Base-by-base conservation (phyloP, 1,140 invertebrate genomes). In the Drosophila kepulauana region DNA sequence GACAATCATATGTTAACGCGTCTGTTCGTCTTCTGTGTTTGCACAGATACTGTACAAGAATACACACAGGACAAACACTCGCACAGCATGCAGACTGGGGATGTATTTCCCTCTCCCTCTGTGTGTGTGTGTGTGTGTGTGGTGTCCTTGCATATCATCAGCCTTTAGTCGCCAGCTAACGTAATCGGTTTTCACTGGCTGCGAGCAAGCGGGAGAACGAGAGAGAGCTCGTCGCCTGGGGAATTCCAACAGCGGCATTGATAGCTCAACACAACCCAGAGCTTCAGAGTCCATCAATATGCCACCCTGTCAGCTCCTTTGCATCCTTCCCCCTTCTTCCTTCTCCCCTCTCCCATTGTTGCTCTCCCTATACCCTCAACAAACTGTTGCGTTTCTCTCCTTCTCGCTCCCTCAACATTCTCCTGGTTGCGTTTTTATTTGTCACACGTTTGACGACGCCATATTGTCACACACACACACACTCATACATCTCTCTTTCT, bases 1-100 rank as follows among this genome's bases (percentile, higher is more conserved):
- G 84, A 88, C 82, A 87, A 87, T 87, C 84, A 88, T 88, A 87
- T 87, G 82, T 87, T 85, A 85, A 78, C 78, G 78, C 82, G 74
- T 76, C 68, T 51, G 51, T 46, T 35, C 65, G 72, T 59, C 72
- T 76, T 76, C 70, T 68, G 58, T 62, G 73, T 71, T 76, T 75
- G 81, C 81, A 75, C 78, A 85, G 81, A 81, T 81, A 85, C 20
- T 25, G 20, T 58, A 52, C 64, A 72, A 13, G 69, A 41, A 56
- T 63, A 52, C 43, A 66, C 54, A 58, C 46, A 38, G 15, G 15
- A 51, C 52, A 75, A 30, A 35, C 56, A 62, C 49, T 25, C 41
- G 61, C 48, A 49, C 15, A n/a, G 51, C 11, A 38, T 16, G 6
- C 33, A 16, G 30, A 25, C 20, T 25, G 20, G 20, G 49, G 58